Evolutionary conservation across 1,140 invertebrate genomes (phyloP), one percentile per base, ranked within the genome.

Genomic region (Spodoptera frugiperda): DNA sequence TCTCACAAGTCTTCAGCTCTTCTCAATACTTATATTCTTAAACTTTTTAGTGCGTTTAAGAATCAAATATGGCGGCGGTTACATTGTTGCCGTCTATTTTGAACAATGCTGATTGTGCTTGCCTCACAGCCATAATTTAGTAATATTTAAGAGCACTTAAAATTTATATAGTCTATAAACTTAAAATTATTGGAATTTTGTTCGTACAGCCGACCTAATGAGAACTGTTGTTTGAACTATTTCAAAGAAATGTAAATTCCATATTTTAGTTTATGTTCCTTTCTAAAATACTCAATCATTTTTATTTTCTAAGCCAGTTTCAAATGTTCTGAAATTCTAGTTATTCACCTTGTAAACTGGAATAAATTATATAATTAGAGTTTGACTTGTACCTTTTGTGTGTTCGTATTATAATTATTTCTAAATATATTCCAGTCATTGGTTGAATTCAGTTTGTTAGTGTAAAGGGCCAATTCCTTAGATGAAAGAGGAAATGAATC

Each of bases 61-160:
- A 15, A 61, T 61, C n/a, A 15, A 61, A 33, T 33, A 15, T 25
- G 25, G 30, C 14, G 55, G 33, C 15, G 3, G 33, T 33, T 44
- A 68, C 48, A 68, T 53, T 53, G 65, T 68, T 51, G 17, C 39
- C 39, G 44, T 15, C 1, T 73, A 49, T 46, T 59, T 61, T 49
- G 39, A 73, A 59, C 33, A 59, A 72, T 49, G 21, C 44, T 61
- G 55, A 73, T 73, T 59, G 44, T 61, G 71, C 54, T 61, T 73
- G 55, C 53, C 39, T 61, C 55, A 73, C 53, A 59, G 71, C 71
- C 71, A 73, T 73, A 49, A 61, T 61, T 59, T 48, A 61, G 14
- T 33, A 46, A 49, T 49, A 48, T 73, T 59, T 59, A 73, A 30
- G 39, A 73, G 53, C 71, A 61, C 71, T 55, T 71, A 44, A 55